These are phyloP conservation scores for Pachyseris speciosa DNA, from an alignment of 64 coral and sea anemone genomes.

Conservation along the genomic window DNA sequence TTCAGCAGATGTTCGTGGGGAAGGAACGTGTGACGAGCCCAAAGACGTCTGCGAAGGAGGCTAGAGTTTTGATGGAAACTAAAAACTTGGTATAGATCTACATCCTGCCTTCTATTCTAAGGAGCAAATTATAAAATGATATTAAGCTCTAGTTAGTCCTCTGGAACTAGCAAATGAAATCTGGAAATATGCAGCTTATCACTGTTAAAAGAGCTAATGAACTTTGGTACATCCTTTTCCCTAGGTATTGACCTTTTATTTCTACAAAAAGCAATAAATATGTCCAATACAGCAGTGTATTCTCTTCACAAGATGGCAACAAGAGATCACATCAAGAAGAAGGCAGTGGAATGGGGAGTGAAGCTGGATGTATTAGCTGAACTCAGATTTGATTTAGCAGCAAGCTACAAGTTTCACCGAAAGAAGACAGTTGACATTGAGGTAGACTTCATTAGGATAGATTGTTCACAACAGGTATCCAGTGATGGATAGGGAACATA, in stretches of 20 bases:
- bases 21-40: too few relatives aligned
- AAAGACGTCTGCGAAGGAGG: too few relatives aligned
- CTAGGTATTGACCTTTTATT: slow-evolving; percentile 95
- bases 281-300: slow-evolving; percentile 81
- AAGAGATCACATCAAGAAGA: slow-evolving; percentile 83
- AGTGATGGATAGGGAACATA: neutral
- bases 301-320: slow-evolving; percentile 96
- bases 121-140: too few relatives aligned
- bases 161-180: too few relatives aligned
- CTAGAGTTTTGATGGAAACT: too few relatives aligned
- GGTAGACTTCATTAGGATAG: slow-evolving; percentile 96
- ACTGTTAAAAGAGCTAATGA: neutral
- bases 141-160: too few relatives aligned
- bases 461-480: neutral
- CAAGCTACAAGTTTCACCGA: slow-evolving; percentile 91
- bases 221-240: neutral
- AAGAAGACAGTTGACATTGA: slow-evolving; percentile 91
- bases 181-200: too few relatives aligned
- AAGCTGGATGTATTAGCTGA: slow-evolving; percentile 93
- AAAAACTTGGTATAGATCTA: too few relatives aligned
- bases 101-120: too few relatives aligned
- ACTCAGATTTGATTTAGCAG: slow-evolving; percentile 88
- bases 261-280: slow-evolving; percentile 74
- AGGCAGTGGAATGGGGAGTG: slow-evolving; percentile 69
- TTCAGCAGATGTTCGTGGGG: too few relatives aligned